A percentile compares a stretch with the other conserved stretches of the same genome.
These are phyloP conservation scores for Redunca redunca DNA, from an alignment of 2,113 vertebrate genomes.

Conservation along the genomic window DNA sequence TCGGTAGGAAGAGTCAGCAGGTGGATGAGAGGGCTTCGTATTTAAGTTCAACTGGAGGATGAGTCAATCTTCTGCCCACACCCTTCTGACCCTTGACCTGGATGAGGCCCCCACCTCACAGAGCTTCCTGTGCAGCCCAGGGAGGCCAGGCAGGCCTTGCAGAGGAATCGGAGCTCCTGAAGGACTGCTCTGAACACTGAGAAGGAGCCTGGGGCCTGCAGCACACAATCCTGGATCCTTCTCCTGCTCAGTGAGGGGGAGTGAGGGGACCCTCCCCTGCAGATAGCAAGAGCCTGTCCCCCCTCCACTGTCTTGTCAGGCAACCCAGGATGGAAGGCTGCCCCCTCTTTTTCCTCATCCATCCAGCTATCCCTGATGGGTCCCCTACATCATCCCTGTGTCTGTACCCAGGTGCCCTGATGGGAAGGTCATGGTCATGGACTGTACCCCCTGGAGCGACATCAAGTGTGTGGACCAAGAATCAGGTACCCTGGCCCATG, in stretches of 20 bases:
- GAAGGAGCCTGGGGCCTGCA: too few species aligned
- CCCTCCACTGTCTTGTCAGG: not conserved
- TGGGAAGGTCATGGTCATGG: not conserved
- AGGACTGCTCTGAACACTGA: not conserved
- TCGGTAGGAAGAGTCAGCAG: not conserved
- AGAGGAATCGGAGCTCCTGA: not conserved
- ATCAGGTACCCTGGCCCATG: not conserved
- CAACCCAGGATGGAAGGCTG: not conserved
- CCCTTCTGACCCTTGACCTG: not conserved
- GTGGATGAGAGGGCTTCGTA: not conserved
- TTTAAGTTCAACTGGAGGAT: not conserved
- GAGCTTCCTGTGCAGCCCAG: not conserved
- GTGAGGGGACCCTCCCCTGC: not conserved
- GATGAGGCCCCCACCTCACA: not conserved
- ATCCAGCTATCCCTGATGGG: not conserved
- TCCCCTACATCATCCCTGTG: not conserved
- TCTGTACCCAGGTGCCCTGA: constrained; percentile 17
- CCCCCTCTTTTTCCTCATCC: not conserved
- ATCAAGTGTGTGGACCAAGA: not conserved
- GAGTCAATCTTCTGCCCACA: not conserved
- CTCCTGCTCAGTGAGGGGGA: not conserved
- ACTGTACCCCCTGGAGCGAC: not conserved
- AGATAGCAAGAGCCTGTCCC: not conserved
- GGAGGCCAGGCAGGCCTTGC: not conserved
- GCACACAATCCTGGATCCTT: not conserved